Evolutionary conservation across 2,888 invertebrate genomes (phyloP), one percentile per base, ranked within the genome.

Genomic region (Platycnemis pennipes): DNA sequence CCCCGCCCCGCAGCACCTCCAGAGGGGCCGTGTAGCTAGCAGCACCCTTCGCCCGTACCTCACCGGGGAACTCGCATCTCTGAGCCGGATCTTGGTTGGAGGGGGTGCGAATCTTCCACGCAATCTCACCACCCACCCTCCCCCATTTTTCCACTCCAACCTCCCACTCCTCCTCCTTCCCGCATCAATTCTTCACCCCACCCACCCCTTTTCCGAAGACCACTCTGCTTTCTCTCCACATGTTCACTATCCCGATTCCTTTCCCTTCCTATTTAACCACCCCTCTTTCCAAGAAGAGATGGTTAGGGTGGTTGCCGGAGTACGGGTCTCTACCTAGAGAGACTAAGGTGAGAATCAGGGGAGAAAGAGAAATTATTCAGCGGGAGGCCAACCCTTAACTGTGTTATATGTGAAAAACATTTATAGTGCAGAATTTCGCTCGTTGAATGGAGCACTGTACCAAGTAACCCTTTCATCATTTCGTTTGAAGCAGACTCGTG

Each of bases 21-120:
- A 31, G n/a, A 26, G 37, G n/a, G 22, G 22, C 89, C 56, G 31
- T 77, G 77, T 77, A 63, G 26, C 86, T n/a, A 26, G 87, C n/a
- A 42, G 89, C 89, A 37, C 89, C 89, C 89, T 37, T 89, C 42
- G 56, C 56, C 89, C 56, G 89, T 89, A 53, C 89, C 89, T 89
- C 56, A 89, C 89, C 11, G 53, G 63, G 42, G n/a, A 44, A 77
- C 26, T 45, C 91, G 37, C 91, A 91, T 91, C 91, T 91, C 37
- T 44, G 44, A 91, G 91, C 91, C 91, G 91, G 91, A 91, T 91
- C 91, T 91, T 22, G n/a, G n/a, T n/a, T 22, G 31, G 56, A 31
- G 31, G 31, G 56, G 22, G 53, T 37, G 63, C 91, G 69, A 42
- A 91, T 91, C 91, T 91, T 69, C 91, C 91, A 91, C 91, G 91